Conservation (phyloP, 1,140 invertebrate genomes). For the Leptestheria dahalacensis region DNA sequence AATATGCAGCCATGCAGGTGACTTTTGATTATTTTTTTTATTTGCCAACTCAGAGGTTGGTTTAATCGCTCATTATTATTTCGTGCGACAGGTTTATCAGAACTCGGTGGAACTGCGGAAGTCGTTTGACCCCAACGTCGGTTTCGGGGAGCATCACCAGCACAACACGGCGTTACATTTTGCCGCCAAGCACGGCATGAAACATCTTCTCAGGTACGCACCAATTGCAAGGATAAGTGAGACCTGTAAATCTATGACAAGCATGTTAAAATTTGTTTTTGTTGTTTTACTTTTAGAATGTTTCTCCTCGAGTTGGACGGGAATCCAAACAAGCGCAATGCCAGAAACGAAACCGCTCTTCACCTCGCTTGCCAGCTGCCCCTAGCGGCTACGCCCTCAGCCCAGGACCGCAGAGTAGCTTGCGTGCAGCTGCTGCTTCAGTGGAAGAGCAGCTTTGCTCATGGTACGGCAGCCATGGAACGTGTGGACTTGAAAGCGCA, state of each 20-base stretch:
- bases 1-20: conserved; percentile 49
- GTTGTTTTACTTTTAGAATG: conserved; percentile 37
- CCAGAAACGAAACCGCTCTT: conserved; percentile 43
- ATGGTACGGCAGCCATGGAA: conserved; percentile 39
- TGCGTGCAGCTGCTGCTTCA: conserved; percentile 45
- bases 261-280: conserved; percentile 14
- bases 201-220: conserved; percentile 42
- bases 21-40: conserved; percentile 19
- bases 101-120: conserved; percentile 44
- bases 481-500: conserved; percentile 40
- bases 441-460: conserved; percentile 37
- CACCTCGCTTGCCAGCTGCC: conserved; percentile 44
- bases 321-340: conserved; percentile 53
- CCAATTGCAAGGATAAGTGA: too few relatives aligned
- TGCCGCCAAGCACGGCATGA: conserved; percentile 48
- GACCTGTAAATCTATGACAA: neutral
- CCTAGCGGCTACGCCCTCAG: conserved; percentile 33
- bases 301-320: conserved; percentile 47
- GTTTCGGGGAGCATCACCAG: conserved; percentile 47
- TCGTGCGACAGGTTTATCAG: conserved; percentile 33
- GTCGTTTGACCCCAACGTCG: conserved; percentile 49
- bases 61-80: neutral
- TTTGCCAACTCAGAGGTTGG: neutral
- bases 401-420: conserved; percentile 40
- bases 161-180: conserved; percentile 53